Evolutionary conservation across 2,113 vertebrate species (phyloP).

Genomic region (Cololabis saira): DNA sequence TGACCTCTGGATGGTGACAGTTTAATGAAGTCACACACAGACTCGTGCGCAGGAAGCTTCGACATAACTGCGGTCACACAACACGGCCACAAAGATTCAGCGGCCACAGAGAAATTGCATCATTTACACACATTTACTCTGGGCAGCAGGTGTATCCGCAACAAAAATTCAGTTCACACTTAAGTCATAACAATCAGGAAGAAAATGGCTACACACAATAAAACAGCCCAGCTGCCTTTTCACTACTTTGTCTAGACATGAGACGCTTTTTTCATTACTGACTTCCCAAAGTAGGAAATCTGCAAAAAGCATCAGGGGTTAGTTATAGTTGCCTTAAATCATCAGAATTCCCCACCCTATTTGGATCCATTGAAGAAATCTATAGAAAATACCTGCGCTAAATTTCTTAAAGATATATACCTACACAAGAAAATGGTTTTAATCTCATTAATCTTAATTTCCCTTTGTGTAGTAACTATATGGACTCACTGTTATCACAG

Average conservation of each 20-base stretch:
- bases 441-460: constrained; percentile 9
- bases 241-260: constrained; percentile 57
- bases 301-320: constrained; percentile 29
- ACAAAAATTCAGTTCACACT: neutral
- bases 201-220: constrained; percentile 57
- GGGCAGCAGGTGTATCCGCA: constrained; percentile 43
- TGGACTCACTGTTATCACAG: constrained; percentile 22
- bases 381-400: constrained; percentile 8
- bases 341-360: constrained; percentile 21
- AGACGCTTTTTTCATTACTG: constrained; percentile 32
- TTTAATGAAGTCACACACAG: no score
- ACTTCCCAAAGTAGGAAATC: constrained; percentile 32
- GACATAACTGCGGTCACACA: no score
- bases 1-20: no score
- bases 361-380: constrained; percentile 26
- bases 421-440: constrained; percentile 11
- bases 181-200: constrained; percentile 51
- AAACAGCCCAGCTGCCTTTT: constrained; percentile 53
- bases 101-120: neutral
- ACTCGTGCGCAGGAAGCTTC: no score
- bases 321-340: constrained; percentile 13
- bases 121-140: constrained; percentile 1
- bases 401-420: constrained; percentile 29
- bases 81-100: neutral
- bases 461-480: constrained; percentile 17